Conservation (phyloP, 2,888 invertebrate species). For the Aspidiotus rigidus region DNA sequence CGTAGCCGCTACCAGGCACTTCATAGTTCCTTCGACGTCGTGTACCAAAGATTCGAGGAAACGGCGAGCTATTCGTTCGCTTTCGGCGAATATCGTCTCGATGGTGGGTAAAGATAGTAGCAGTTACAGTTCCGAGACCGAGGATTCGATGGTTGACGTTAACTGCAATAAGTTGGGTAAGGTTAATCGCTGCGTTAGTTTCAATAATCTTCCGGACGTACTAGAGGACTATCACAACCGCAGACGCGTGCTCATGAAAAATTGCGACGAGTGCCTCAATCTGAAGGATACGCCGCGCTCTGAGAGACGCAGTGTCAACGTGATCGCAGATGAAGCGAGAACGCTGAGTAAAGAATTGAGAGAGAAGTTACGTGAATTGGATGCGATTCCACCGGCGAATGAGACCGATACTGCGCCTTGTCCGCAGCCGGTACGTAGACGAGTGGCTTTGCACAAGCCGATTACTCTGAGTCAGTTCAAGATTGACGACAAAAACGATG, state of each 20-base stretch:
- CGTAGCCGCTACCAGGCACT: not conserved
- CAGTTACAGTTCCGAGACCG: not conserved
- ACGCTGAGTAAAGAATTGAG: conserved; percentile 11
- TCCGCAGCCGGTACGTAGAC: not conserved
- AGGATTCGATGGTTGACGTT: not conserved
- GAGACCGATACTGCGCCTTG: not conserved
- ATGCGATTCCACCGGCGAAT: conserved; percentile 47
- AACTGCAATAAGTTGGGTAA: not conserved
- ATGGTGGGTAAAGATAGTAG: conserved; percentile 3
- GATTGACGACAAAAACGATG: not conserved
- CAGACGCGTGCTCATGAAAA: not conserved
- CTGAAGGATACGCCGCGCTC: not conserved
- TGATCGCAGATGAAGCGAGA: conserved; percentile 20
- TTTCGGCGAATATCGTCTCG: conserved; percentile 58
- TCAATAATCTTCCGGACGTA: not conserved
- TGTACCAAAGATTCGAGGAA: conserved; percentile 1
- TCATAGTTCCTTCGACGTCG: not conserved
- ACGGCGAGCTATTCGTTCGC: conserved; percentile 60
- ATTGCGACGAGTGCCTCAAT: not conserved
- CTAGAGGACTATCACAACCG: not conserved
- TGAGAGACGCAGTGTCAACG: not conserved
- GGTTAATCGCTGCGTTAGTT: conserved; percentile 8
- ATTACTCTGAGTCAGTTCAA: conserved; percentile 29
- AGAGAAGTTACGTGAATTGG: conserved; percentile 19
- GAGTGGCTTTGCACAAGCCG: conserved; percentile 30